These are phyloP conservation scores for Schrankia costaestrigalis DNA, from an alignment of 2,888 invertebrate genomes.

Conservation along the genomic window DNA sequence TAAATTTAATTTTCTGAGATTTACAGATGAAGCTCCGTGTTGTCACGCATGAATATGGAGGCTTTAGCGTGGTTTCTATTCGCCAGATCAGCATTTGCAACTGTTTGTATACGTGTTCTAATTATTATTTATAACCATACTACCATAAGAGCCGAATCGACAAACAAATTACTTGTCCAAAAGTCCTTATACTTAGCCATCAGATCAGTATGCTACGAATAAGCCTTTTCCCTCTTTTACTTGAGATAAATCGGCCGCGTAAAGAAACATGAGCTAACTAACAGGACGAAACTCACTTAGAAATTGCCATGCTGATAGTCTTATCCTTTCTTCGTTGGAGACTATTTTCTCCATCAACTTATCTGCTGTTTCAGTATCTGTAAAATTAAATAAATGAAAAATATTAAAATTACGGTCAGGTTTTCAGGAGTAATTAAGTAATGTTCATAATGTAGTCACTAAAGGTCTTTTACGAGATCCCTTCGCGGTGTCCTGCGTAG, in stretches of 20 bases:
- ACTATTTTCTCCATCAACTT: slow-evolving; percentile 33
- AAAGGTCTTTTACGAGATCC: background rate
- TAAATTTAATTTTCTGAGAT: too few species aligned
- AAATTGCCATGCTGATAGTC: slow-evolving; percentile 44
- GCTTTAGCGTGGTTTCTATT: too few species aligned
- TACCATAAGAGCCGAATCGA: too few species aligned
- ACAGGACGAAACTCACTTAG: slow-evolving; percentile 38
- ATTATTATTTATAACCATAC: too few species aligned
- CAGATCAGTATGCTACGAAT: background rate
- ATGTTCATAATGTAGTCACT: background rate
- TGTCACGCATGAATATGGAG: too few species aligned
- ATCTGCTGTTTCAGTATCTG: slow-evolving; percentile 35
- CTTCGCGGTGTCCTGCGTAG: too few species aligned
- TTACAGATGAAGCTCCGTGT: too few species aligned
- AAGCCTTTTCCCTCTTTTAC: background rate
- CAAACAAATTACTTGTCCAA: too few species aligned
- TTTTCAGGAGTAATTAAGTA: background rate
- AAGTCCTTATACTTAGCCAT: too few species aligned
- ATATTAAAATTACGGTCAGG: background rate
- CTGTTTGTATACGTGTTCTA: background rate
- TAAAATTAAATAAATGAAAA: slow-evolving; percentile 7
- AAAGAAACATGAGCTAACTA: background rate
- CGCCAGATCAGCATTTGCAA: too few species aligned
- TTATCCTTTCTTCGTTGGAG: slow-evolving; percentile 11
- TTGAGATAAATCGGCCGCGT: background rate